Evolutionary conservation across 2,888 invertebrate genomes (phyloP).

Genomic region (Notodonta ziczac): DNA sequence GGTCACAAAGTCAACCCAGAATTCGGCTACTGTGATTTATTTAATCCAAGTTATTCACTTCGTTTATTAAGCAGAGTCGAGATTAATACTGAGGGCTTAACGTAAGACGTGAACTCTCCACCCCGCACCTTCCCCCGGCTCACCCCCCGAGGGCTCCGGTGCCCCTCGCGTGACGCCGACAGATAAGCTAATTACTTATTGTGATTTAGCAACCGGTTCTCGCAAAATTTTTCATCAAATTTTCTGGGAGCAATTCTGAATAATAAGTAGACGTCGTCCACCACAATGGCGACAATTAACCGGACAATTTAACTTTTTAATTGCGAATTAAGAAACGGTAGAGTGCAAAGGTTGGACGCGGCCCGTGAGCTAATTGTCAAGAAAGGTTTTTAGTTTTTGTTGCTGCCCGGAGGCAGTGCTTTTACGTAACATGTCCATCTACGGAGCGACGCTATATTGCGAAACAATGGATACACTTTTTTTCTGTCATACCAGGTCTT

Average conservation of each 20-base stretch:
- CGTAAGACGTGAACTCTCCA: slow-evolving; percentile 62
- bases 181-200: slow-evolving; percentile 82
- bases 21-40: slow-evolving; percentile 60
- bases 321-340: slow-evolving; percentile 76
- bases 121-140: slow-evolving; percentile 34
- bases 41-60: slow-evolving; percentile 67
- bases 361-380: slow-evolving; percentile 61
- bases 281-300: slow-evolving; percentile 79
- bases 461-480: neutral
- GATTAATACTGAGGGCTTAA: slow-evolving; percentile 71
- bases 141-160: slow-evolving; percentile 41
- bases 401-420: slow-evolving; percentile 13
- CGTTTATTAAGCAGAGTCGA: slow-evolving; percentile 71
- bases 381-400: slow-evolving; percentile 48
- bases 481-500: too few relatives aligned
- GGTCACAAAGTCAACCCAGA: slow-evolving; percentile 52
- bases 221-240: slow-evolving; percentile 69
- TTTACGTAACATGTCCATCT: slow-evolving; percentile 16
- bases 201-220: slow-evolving; percentile 70
- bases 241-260: slow-evolving; percentile 68
- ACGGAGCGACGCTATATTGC: neutral
- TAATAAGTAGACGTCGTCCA: slow-evolving; percentile 71
- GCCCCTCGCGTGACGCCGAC: slow-evolving; percentile 67
- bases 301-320: slow-evolving; percentile 82
- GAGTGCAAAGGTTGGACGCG: slow-evolving; percentile 72